Base-by-base conservation (phyloP, 1,140 invertebrate species). In the Drosophila nebulosa region DNA sequence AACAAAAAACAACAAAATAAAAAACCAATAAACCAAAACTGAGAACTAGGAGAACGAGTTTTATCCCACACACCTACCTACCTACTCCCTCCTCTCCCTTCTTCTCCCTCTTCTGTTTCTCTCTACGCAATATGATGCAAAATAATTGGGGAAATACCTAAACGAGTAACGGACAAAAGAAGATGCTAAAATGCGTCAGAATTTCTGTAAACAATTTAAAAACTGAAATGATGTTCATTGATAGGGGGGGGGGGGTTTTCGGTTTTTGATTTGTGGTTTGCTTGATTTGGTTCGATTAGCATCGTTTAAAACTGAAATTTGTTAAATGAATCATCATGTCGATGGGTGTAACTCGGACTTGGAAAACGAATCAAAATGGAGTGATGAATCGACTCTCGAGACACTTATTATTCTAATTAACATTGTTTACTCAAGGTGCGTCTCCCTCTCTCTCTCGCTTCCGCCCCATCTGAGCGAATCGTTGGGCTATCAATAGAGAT, bases 401-500 rank as follows among this genome's bases (percentile, higher is more conserved):
- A 12, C 30, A 32, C n/a, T n/a, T 32, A 32, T 1, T 32, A 32
- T 32, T 32, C 12, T 12, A 3, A 32, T 32, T 12, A 12, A 12
- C 10, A 32, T 32, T 32, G 9, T 6, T 42, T 42, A 42, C 5
- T 46, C 21, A 2, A 10, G 7, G 9, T 46, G 16, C 39, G 18
- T 18, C 9, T 18, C 39, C n/a, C 9, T 18, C 39, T 3, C 18
- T 46, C 27, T 18, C 39, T 3, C 18, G 18, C 27, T 90, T 90
- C 56, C 89, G 90, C 12, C 90, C 58, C 46, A 86, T 59, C 91
- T 97, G 96, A 4, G 96, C 95, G 92, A 97, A 97, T 89, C 97
- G 93, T 86, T 96, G 96, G 0, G 97, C 96, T 55, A 98, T 96
- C 30, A 97, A 93, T n/a, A 97, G 90, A 0, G 97, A 97, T 12